Evolutionary conservation across 2,113 vertebrate genomes (phyloP).

Genomic region (Tauraco erythrolophus): DNA sequence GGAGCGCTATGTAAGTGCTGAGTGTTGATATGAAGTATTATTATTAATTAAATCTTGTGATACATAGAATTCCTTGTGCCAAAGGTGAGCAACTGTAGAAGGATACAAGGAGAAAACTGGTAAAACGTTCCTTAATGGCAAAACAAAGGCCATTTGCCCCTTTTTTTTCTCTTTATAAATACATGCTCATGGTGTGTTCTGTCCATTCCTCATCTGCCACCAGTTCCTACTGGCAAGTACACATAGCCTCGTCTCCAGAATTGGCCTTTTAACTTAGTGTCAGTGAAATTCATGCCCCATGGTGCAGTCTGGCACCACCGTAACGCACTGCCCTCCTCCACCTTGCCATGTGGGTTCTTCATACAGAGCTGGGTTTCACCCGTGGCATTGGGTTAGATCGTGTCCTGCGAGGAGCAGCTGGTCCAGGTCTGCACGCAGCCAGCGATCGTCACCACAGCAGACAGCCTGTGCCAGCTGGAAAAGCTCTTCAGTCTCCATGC

Average conservation of each 20-base stretch:
- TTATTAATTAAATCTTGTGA: not conserved
- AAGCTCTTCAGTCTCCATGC: not conserved
- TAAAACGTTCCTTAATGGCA: not conserved
- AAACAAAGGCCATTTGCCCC: not conserved
- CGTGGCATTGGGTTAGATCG: fast-evolving
- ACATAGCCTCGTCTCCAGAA: not conserved
- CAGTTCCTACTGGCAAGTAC: not conserved
- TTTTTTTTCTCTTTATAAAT: not conserved
- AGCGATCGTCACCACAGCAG: not conserved
- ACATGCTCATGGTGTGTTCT: not conserved
- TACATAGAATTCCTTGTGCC: slow-evolving; percentile 53
- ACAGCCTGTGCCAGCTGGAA: not conserved
- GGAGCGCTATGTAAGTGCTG: slow-evolving; percentile 46
- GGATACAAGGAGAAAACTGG: not conserved
- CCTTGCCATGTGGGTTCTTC: not conserved
- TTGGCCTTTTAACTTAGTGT: not conserved
- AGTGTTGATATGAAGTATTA: slow-evolving; percentile 48
- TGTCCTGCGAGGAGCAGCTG: not conserved
- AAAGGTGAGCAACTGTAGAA: slow-evolving; percentile 28
- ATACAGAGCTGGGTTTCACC: not conserved
- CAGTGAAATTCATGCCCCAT: not conserved
- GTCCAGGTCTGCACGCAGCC: not conserved
- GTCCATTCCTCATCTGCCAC: not conserved
- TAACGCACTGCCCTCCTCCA: not conserved
- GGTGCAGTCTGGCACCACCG: not conserved